phyloP scores from a whole-genome alignment of 2,888 invertebrate species.

The Rutpela maculata region DNA sequence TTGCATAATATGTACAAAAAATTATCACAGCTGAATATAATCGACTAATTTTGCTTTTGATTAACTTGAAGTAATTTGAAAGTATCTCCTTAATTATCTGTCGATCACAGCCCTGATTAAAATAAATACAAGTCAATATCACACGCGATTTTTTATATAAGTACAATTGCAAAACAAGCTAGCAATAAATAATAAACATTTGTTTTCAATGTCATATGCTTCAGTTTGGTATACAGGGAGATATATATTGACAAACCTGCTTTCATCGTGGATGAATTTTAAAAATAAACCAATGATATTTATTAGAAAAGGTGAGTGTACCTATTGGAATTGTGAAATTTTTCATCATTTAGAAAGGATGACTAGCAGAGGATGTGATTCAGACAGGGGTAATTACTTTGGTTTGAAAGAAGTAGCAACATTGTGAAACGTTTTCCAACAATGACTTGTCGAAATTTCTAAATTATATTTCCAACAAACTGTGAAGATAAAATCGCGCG shows the following conservation, averaged over 20 bases:
- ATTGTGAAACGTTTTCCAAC: slow-evolving; percentile 17
- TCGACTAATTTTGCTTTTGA: slow-evolving; percentile 1
- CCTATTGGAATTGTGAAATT: background rate
- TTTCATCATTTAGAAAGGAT: background rate
- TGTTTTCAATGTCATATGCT: background rate
- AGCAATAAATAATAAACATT: background rate
- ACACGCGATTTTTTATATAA: background rate
- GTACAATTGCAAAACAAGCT: background rate
- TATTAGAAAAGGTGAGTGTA: background rate
- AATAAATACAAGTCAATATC: slow-evolving; percentile 23
- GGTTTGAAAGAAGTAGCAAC: background rate
- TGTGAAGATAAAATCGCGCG: background rate
- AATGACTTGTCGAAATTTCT: background rate
- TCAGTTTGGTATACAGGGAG: background rate
- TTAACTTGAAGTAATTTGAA: slow-evolving; percentile 43
- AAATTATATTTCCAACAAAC: background rate
- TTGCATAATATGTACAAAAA: slow-evolving; percentile 33
- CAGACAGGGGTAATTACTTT: background rate
- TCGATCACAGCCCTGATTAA: slow-evolving; percentile 29
- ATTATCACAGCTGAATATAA: slow-evolving; percentile 43
- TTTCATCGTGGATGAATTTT: background rate
- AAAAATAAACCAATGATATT: background rate
- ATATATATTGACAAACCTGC: background rate
- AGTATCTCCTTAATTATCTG: slow-evolving; percentile 20
- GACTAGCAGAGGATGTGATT: background rate